Percentiles rank a stretch among this genome's conserved stretches.
These are phyloP conservation scores for Aphidius gifuensis DNA, from an alignment of 1,140 invertebrate species.

Conservation along the genomic window DNA sequence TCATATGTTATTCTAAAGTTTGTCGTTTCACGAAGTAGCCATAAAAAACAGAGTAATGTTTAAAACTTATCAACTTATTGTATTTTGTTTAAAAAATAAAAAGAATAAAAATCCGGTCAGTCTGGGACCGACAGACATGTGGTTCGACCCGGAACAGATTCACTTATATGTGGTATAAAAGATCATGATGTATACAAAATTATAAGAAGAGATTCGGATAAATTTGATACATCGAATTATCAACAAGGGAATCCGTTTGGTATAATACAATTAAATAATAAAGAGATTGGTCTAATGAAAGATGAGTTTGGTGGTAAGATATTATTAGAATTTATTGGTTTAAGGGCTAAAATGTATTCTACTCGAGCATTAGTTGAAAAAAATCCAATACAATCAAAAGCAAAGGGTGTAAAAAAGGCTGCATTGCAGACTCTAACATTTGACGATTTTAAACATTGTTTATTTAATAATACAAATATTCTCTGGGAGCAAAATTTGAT, in stretches of 20 bases:
- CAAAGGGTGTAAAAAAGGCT: slow-evolving; percentile 23
- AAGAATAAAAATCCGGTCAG: no score
- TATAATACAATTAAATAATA: neutral
- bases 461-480: neutral
- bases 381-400: slow-evolving; percentile 8
- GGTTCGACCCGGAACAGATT: no score
- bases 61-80: no score
- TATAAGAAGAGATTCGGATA: slow-evolving; percentile 11
- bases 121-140: no score
- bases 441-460: slow-evolving; percentile 21
- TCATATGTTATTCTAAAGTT: no score
- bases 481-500: neutral
- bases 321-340: slow-evolving; percentile 4
- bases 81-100: no score
- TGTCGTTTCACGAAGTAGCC: no score
- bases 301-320: slow-evolving; percentile 5
- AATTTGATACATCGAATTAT: slow-evolving; percentile 9
- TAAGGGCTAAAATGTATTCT: slow-evolving; percentile 15
- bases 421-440: slow-evolving; percentile 13
- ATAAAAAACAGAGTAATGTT: no score
- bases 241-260: no score
- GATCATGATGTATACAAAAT: slow-evolving; percentile 25
- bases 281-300: no score
- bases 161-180: slow-evolving; percentile 18
- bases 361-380: neutral